Evolutionary conservation across 2,113 vertebrate species (phyloP).

Genomic region (Scolopax mira): DNA sequence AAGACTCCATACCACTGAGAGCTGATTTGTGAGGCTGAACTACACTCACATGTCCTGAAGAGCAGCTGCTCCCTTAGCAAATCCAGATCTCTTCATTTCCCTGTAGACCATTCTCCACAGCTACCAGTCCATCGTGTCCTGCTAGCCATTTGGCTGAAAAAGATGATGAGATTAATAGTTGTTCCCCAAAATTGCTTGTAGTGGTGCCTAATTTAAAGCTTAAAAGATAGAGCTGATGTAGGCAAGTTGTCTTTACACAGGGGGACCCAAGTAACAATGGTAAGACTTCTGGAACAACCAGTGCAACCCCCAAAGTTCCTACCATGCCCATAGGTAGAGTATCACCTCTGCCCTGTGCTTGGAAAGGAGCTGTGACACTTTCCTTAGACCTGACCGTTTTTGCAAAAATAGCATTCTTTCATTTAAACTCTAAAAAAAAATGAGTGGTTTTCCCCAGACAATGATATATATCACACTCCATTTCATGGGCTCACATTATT

Average conservation of each 20-base stretch:
- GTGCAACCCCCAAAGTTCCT: not conserved
- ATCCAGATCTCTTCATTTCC: not conserved
- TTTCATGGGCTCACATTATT: not conserved
- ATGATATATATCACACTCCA: not conserved
- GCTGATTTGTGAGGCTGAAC: not conserved
- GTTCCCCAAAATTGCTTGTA: not conserved
- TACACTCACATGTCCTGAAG: fast-evolving
- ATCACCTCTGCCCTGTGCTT: not conserved
- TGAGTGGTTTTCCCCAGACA: not conserved
- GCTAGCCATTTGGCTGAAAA: not conserved
- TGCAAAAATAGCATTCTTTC: not conserved
- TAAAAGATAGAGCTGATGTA: not conserved
- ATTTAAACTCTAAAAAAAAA: not conserved
- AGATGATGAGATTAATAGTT: too few relatives aligned
- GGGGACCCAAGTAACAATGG: not conserved
- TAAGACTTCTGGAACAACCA: not conserved
- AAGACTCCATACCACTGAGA: not conserved
- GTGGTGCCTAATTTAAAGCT: not conserved
- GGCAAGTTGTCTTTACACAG: not conserved
- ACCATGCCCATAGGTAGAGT: not conserved
- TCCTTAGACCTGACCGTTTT: not conserved
- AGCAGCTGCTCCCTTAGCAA: not conserved
- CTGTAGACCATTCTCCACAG: not conserved
- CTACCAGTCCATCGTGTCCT: not conserved
- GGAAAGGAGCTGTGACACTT: not conserved